These are phyloP conservation scores for Microchrysa polita DNA, from an alignment of 2,888 invertebrate genomes.

Conservation along the genomic window DNA sequence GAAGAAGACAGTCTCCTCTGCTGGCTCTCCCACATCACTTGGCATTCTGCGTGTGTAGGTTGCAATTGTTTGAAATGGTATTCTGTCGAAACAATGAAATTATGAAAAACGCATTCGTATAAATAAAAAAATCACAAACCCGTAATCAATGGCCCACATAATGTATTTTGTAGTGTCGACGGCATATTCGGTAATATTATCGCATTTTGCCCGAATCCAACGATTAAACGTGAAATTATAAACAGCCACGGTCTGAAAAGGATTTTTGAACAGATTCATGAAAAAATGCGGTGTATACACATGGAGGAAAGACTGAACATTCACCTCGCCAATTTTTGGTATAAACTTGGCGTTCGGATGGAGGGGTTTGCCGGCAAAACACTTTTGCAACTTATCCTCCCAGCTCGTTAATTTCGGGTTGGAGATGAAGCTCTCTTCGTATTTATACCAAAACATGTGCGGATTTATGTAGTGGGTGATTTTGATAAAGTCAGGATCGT, in stretches of 20 bases:
- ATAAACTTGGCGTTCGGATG: neutral
- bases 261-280: neutral
- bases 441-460: slow-evolving; percentile 49
- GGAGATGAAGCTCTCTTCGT: slow-evolving; percentile 42
- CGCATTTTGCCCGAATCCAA: slow-evolving; percentile 48
- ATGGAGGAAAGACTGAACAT: neutral
- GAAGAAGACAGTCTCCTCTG: slow-evolving; percentile 39
- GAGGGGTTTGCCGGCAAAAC: neutral
- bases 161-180: slow-evolving; percentile 31
- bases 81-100: slow-evolving; percentile 34
- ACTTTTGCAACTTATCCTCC: slow-evolving; percentile 1
- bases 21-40: slow-evolving; percentile 1
- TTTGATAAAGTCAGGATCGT: slow-evolving; percentile 28
- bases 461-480: slow-evolving; percentile 50
- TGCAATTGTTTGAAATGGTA: slow-evolving; percentile 40
- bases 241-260: slow-evolving; percentile 45
- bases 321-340: slow-evolving; percentile 22
- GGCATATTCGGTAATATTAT: slow-evolving; percentile 35
- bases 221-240: slow-evolving; percentile 43
- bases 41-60: slow-evolving; percentile 42
- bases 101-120: neutral
- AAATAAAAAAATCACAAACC: slow-evolving; percentile 42
- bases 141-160: slow-evolving; percentile 49
- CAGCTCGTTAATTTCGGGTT: slow-evolving; percentile 15
- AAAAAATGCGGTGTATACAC: neutral